phyloP scores from a whole-genome alignment of 2,888 invertebrate genomes.

The Clitarchus hookeri region DNA sequence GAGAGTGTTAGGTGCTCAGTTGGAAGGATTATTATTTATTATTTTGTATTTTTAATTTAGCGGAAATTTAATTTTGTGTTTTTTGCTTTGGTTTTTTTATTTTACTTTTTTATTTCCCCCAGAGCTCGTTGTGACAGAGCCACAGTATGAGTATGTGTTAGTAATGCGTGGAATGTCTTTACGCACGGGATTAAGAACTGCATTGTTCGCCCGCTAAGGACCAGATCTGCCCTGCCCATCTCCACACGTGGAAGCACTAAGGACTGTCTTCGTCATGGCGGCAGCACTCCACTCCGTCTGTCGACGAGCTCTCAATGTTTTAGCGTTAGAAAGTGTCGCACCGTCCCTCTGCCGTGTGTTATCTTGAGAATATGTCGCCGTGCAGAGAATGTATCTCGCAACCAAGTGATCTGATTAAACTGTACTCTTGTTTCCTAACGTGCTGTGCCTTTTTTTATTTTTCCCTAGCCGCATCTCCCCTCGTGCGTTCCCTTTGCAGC shows the following conservation, averaged over 20 bases:
- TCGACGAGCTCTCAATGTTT: too few species aligned
- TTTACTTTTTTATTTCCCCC: too few species aligned
- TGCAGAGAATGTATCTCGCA: not conserved
- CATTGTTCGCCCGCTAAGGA: too few species aligned
- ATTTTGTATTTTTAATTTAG: not conserved
- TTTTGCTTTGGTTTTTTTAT: too few species aligned
- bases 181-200: too few species aligned
- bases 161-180: too few species aligned
- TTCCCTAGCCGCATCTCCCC: not conserved
- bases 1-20: not conserved
- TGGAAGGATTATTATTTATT: not conserved
- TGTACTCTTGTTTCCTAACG: slow-evolving; percentile 14
- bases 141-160: too few species aligned
- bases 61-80: not conserved
- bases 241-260: too few species aligned
- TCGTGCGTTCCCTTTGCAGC: not conserved
- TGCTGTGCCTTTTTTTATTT: not conserved
- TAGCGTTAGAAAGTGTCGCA: not conserved
- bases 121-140: not conserved
- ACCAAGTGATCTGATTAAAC: not conserved
- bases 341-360: not conserved
- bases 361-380: not conserved
- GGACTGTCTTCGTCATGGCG: too few species aligned
- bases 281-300: too few species aligned
- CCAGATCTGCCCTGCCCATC: too few species aligned